Evolutionary conservation across 2,113 vertebrate species (phyloP).

Genomic region (Lepus americanus): DNA sequence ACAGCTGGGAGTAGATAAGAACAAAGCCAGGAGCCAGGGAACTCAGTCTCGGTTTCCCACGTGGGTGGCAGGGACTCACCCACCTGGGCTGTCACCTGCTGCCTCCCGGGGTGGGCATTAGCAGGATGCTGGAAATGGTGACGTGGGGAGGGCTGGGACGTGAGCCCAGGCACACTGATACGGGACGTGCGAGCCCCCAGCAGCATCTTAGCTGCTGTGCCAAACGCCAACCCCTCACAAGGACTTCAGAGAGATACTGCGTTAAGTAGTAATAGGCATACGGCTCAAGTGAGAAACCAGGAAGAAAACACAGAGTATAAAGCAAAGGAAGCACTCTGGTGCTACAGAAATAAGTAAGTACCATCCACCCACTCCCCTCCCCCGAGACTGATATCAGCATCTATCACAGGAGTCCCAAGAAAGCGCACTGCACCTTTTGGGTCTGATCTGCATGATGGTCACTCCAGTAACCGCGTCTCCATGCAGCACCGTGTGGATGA

Average conservation of each 20-base stretch:
- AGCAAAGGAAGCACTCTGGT: not conserved
- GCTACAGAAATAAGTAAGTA: not conserved
- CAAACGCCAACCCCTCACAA: not conserved
- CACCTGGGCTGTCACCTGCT: no score
- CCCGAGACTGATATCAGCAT: not conserved
- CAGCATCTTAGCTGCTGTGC: no score
- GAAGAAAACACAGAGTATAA: not conserved
- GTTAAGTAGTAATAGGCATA: slow-evolving; percentile 9
- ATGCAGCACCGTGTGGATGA: slow-evolving; percentile 94
- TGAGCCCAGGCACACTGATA: no score
- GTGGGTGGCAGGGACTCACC: no score
- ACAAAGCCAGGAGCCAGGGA: no score
- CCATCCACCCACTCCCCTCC: not conserved
- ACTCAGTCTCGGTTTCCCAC: no score
- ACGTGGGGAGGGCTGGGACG: no score
- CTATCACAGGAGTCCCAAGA: not conserved
- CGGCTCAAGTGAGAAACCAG: not conserved
- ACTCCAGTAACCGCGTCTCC: slow-evolving; percentile 95
- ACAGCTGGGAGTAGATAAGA: no score
- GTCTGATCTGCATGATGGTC: slow-evolving; percentile 95
- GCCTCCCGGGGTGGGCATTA: no score
- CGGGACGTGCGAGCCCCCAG: no score
- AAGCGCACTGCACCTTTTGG: slow-evolving; percentile 89
- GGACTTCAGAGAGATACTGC: slow-evolving; percentile 10
- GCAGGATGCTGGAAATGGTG: no score